A percentile compares a stretch with the other conserved stretches of the same genome.
phyloP scores from a whole-genome alignment of 2,113 vertebrate genomes.

The Vanacampus margaritifer region DNA sequence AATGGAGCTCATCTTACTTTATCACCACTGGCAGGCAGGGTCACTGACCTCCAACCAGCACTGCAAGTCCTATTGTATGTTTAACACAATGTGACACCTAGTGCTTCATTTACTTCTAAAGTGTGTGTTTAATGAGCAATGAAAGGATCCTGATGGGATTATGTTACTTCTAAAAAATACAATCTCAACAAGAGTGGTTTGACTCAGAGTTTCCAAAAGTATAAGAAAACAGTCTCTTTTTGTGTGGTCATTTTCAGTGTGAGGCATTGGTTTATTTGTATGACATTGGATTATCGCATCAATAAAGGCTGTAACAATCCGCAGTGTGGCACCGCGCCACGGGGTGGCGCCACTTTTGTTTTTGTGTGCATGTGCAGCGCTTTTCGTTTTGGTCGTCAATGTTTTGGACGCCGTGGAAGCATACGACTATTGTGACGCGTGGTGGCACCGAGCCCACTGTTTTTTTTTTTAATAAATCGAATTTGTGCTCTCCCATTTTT shows the following conservation, averaged over 20 bases:
- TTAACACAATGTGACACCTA: constrained; percentile 15
- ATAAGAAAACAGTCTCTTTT: not conserved
- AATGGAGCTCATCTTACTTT: constrained; percentile 15
- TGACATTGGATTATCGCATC: not conserved
- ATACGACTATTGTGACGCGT: too few relatives aligned
- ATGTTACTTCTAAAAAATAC: not conserved
- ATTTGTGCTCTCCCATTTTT: too few relatives aligned
- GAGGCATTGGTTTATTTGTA: not conserved
- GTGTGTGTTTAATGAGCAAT: constrained; percentile 6
- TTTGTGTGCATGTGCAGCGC: too few relatives aligned
- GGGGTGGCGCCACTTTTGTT: too few relatives aligned
- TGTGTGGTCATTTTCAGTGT: too few relatives aligned
- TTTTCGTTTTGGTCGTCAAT: too few relatives aligned
- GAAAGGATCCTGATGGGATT: not conserved
- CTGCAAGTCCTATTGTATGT: not conserved
- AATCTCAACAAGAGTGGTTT: not conserved
- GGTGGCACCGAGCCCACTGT: too few relatives aligned
- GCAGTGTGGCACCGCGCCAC: too few relatives aligned
- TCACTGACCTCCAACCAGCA: constrained; percentile 9
- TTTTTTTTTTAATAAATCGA: too few relatives aligned
- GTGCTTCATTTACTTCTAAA: constrained; percentile 7
- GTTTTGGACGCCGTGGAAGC: too few relatives aligned
- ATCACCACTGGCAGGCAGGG: constrained; percentile 1
- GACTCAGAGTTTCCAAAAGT: not conserved
- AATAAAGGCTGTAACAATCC: too few relatives aligned